Evolutionary conservation across 1,140 invertebrate species (phyloP).

Genomic region (Tachypleus tridentatus): DNA sequence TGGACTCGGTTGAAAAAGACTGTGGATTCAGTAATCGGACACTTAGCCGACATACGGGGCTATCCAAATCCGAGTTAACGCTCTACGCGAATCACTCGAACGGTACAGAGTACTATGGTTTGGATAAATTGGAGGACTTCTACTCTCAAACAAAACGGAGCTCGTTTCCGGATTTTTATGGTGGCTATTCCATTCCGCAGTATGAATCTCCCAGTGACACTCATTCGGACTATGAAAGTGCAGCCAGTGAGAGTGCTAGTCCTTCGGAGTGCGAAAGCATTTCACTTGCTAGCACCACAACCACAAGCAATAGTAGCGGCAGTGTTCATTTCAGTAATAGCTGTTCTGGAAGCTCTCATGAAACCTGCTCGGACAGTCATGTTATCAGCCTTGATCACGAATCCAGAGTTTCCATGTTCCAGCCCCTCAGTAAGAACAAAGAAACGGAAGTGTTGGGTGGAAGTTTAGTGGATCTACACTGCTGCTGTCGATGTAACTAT

Average conservation of each 20-base stretch:
- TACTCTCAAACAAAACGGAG: slow-evolving; percentile 6
- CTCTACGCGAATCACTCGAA: slow-evolving; percentile 11
- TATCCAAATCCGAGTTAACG: slow-evolving; percentile 13
- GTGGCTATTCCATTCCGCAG: slow-evolving; percentile 14
- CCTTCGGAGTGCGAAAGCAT: slow-evolving; percentile 9
- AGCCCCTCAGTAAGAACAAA: not conserved
- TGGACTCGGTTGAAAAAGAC: slow-evolving; percentile 6
- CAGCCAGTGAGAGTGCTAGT: slow-evolving; percentile 16
- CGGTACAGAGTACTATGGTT: slow-evolving; percentile 6
- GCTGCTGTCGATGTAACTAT: slow-evolving; percentile 8
- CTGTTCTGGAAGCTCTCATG: not conserved
- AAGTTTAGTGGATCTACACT: not conserved
- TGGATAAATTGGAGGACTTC: slow-evolving; percentile 12
- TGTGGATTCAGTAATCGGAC: not conserved
- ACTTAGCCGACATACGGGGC: slow-evolving; percentile 9
- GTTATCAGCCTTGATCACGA: not conserved
- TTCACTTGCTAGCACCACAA: slow-evolving; percentile 11
- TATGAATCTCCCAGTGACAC: slow-evolving; percentile 10
- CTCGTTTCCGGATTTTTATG: slow-evolving; percentile 17
- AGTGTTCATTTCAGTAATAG: slow-evolving; percentile 13
- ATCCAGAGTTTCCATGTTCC: not conserved
- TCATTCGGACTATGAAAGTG: slow-evolving; percentile 16
- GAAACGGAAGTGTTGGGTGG: slow-evolving; percentile 7
- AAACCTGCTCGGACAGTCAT: not conserved
- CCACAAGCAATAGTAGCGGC: slow-evolving; percentile 4